Evolutionary conservation across 1,140 invertebrate species (phyloP).

Genomic region (Batillaria attramentaria): DNA sequence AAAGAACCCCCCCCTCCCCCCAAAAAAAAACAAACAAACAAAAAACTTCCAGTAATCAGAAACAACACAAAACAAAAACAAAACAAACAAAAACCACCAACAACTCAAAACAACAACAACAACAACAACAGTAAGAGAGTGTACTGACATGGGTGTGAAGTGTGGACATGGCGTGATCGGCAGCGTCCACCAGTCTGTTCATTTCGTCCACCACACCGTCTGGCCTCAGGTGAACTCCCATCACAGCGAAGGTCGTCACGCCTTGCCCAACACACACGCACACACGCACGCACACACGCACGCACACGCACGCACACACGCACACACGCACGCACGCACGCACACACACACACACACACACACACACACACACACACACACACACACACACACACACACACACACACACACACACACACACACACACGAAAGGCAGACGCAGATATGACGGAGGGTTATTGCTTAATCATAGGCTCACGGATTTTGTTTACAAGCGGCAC

Average conservation of each 20-base stretch:
- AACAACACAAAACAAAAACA: too few relatives aligned
- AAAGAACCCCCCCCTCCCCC: too few relatives aligned
- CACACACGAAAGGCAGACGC: too few relatives aligned
- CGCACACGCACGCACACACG: neutral
- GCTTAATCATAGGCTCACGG: neutral
- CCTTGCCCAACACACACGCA: too few relatives aligned
- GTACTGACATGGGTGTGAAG: too few relatives aligned
- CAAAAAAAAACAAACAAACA: too few relatives aligned
- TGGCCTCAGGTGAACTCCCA: constrained; percentile 53
- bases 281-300: too few relatives aligned
- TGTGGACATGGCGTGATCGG: constrained; percentile 39
- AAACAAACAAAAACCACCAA: too few relatives aligned
- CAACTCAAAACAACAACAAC: too few relatives aligned
- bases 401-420: constrained; percentile 1
- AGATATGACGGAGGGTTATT: too few relatives aligned
- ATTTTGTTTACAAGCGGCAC: neutral
- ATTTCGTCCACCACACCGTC: constrained; percentile 51
- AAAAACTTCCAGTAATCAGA: too few relatives aligned
- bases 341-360: neutral
- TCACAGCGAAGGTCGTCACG: constrained; percentile 40
- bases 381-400: neutral
- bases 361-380: neutral
- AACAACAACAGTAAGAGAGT: too few relatives aligned
- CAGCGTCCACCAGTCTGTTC: constrained; percentile 43
- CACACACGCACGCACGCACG: neutral